Evolutionary conservation across 2,797 vertebrate species (phyloP), one percentile per base, ranked within the genome.

Genomic region (Enteromius treurensis): DNA sequence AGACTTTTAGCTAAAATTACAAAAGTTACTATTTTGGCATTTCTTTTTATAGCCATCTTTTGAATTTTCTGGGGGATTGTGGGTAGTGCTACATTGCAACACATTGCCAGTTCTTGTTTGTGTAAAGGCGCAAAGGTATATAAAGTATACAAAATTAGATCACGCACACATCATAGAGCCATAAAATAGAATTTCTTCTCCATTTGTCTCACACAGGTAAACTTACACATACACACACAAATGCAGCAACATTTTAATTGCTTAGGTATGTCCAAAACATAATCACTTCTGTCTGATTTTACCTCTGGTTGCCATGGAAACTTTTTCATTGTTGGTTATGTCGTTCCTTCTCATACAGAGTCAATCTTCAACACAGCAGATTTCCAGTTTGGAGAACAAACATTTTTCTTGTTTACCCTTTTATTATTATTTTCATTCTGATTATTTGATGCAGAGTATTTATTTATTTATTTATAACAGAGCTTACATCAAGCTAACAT

Each of bases 231-330:
- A 37, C 40, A 40, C 45, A 47, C 11, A 55, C 11, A 37, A 6
- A 15, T 53, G 51, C 51, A 14, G 49, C 53, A 7, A 58, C 8
- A 21, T 79, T 84, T 82, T 71, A 85, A 83, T 81, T 77, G 19
- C 26, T 76, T 62, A 62, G n/a, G 21, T 37, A 40, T 64, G 37
- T 77, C 55, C 26, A 79, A 79, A 67, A 75, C 60, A 79, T 47
- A 62, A 42, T 69, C 69, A 69, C 21, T 13, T 77, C 47, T 49
- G 65, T 17, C 47, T 60, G 21, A 21, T 68, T 83, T 75, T 80
- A 21, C 23, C 77, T 69, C 40, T 23, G 79, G 87, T 88, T 88
- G 29, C 79, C 69, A 87, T 87, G 81, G 86, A 76, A 82, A 88
- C 83, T 8, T 77, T 58, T 19, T 85, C n/a, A 45, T 86, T 75